Percentiles rank a stretch among this genome's conserved stretches.
phyloP scores from a whole-genome alignment of 2,888 invertebrate species.

The Alcis repandata region DNA sequence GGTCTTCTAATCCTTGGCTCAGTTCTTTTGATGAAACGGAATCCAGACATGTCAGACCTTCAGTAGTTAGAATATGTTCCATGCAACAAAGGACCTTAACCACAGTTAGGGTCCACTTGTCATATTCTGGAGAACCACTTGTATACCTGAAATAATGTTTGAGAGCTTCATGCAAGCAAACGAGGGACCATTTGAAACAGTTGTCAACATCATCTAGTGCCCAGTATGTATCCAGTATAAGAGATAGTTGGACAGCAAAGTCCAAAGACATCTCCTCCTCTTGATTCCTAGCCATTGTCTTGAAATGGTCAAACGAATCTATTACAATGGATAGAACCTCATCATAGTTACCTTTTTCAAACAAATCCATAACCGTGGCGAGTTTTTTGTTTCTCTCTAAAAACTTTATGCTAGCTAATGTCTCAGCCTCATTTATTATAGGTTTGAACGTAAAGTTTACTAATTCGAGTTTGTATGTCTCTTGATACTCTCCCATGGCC shows the following conservation, averaged over 20 bases:
- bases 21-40: constrained; percentile 87
- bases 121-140: constrained; percentile 76
- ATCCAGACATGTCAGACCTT: constrained; percentile 82
- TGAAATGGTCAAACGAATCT: constrained; percentile 88
- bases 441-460: constrained; percentile 77
- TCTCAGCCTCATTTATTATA: constrained; percentile 69
- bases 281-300: constrained; percentile 72
- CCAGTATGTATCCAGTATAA: constrained; percentile 90
- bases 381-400: constrained; percentile 85
- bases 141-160: constrained; percentile 86
- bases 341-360: constrained; percentile 88
- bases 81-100: constrained; percentile 80
- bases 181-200: constrained; percentile 92
- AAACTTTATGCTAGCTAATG: constrained; percentile 71
- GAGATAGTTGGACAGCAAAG: constrained; percentile 86
- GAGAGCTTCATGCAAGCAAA: constrained; percentile 91
- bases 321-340: constrained; percentile 89
- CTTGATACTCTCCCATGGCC: constrained; percentile 74
- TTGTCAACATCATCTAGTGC: constrained; percentile 87
- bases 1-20: constrained; percentile 90
- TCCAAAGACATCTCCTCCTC: constrained; percentile 83
- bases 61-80: constrained; percentile 77
- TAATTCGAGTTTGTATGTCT: constrained; percentile 65
- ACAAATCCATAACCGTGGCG: constrained; percentile 89
- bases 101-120: constrained; percentile 79